Percentiles rank a stretch among this genome's conserved stretches.
phyloP scores from a whole-genome alignment of 2,888 invertebrate species.

The Eugnorisma glareosa region DNA sequence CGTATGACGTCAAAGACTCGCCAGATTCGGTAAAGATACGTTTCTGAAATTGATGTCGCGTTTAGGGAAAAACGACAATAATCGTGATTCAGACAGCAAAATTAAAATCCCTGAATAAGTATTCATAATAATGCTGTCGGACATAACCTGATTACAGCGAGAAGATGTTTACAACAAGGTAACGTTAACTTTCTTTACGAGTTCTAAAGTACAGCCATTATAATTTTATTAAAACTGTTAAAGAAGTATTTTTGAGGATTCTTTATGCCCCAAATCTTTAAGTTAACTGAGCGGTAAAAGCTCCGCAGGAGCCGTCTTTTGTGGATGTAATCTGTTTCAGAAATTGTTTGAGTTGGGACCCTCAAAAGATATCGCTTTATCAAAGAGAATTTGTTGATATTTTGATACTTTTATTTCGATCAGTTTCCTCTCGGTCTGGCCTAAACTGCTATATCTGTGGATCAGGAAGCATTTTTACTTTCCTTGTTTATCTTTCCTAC shows the following conservation, averaged over 20 bases:
- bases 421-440: slow-evolving; percentile 30
- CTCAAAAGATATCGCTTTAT: slow-evolving; percentile 52
- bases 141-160: slow-evolving; percentile 27
- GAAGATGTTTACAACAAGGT: slow-evolving; percentile 47
- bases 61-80: slow-evolving; percentile 4
- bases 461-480: slow-evolving; percentile 41
- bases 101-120: slow-evolving; percentile 1
- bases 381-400: slow-evolving; percentile 59
- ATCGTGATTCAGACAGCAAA: slow-evolving; percentile 14
- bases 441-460: slow-evolving; percentile 36
- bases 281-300: slow-evolving; percentile 59
- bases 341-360: slow-evolving; percentile 58
- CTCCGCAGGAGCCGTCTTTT: slow-evolving; percentile 43
- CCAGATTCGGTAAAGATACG: slow-evolving; percentile 60
- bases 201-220: slow-evolving; percentile 51
- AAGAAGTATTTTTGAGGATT: slow-evolving; percentile 60
- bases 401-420: slow-evolving; percentile 44
- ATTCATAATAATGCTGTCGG: slow-evolving; percentile 22
- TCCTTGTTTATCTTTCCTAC: slow-evolving; percentile 41
- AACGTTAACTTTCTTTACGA: slow-evolving; percentile 52
- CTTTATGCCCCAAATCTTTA: slow-evolving; percentile 58
- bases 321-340: slow-evolving; percentile 58
- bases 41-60: slow-evolving; percentile 28
- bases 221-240: slow-evolving; percentile 57
- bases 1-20: slow-evolving; percentile 53